Conservation (phyloP, 2,888 invertebrate genomes). For the Coleophora deauratella region DNA sequence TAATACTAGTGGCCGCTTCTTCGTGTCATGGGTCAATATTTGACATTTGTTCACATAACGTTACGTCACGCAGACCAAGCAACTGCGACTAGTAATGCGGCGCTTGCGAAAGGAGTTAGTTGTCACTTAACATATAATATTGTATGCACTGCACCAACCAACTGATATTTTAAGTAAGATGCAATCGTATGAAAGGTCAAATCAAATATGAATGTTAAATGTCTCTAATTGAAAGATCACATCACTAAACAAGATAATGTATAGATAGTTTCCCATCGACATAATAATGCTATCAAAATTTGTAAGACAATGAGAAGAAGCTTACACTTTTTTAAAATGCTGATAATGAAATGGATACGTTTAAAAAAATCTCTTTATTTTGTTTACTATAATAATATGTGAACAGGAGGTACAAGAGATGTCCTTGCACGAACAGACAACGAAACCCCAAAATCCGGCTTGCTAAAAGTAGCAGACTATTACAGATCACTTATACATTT, state of each 20-base stretch:
- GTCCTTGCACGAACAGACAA: conserved; percentile 45
- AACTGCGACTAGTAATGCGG: background rate
- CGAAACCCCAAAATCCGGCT: conserved; percentile 46
- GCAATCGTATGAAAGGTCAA: conserved; percentile 46
- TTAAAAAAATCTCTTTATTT: conserved; percentile 19
- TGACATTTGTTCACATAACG: conserved; percentile 53
- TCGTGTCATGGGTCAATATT: conserved; percentile 60
- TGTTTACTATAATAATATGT: conserved; percentile 39
- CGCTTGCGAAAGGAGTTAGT: conserved; percentile 20
- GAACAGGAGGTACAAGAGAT: conserved; percentile 36
- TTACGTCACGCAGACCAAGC: too few relatives aligned
- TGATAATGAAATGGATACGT: too few relatives aligned
- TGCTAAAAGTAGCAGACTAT: conserved; percentile 17
- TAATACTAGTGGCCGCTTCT: conserved; percentile 43
- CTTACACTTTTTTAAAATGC: too few relatives aligned
- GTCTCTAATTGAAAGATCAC: conserved; percentile 36
- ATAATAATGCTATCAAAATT: too few relatives aligned
- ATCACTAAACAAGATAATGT: conserved; percentile 25
- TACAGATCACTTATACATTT: background rate
- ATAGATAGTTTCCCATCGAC: too few relatives aligned
- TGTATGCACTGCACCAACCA: background rate
- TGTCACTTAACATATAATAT: conserved; percentile 12
- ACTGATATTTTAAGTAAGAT: conserved; percentile 41
- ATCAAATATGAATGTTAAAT: conserved; percentile 27
- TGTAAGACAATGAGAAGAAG: too few relatives aligned